Evolutionary conservation across 2,113 vertebrate species (phyloP).

Genomic region (Azemiops feae): DNA sequence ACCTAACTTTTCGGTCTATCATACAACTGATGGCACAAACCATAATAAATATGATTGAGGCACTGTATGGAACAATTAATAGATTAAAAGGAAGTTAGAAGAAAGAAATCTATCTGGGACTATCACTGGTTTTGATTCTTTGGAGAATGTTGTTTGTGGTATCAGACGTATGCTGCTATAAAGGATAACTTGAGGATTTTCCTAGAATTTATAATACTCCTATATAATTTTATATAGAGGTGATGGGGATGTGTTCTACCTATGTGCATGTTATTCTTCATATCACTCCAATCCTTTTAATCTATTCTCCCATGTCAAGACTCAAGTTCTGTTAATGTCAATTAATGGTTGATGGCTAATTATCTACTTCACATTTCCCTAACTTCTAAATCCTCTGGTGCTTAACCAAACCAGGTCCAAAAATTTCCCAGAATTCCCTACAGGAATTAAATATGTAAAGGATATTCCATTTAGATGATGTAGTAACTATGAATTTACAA

Average conservation of each 20-base stretch:
- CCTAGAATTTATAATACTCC: neutral
- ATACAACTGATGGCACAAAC: constrained; percentile 6
- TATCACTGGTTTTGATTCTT: neutral
- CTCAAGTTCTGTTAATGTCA: neutral
- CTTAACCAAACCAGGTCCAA: neutral
- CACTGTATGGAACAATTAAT: neutral
- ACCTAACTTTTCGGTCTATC: neutral
- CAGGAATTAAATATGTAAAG: neutral
- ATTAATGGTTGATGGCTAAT: neutral
- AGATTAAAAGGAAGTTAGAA: constrained; percentile 19
- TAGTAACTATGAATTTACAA: neutral
- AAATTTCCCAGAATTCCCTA: neutral
- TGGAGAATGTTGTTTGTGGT: neutral
- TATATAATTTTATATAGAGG: neutral
- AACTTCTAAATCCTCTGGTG: neutral
- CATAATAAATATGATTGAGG: neutral
- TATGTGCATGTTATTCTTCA: neutral
- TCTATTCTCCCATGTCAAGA: neutral
- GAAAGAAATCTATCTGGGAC: neutral
- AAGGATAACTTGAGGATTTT: neutral
- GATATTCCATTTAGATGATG: neutral
- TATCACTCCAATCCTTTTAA: neutral
- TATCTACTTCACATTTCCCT: neutral
- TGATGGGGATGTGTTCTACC: neutral
- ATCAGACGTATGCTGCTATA: neutral